These are phyloP conservation scores for Albula goreensis DNA, from an alignment of 2,113 vertebrate species.

Conservation along the genomic window DNA sequence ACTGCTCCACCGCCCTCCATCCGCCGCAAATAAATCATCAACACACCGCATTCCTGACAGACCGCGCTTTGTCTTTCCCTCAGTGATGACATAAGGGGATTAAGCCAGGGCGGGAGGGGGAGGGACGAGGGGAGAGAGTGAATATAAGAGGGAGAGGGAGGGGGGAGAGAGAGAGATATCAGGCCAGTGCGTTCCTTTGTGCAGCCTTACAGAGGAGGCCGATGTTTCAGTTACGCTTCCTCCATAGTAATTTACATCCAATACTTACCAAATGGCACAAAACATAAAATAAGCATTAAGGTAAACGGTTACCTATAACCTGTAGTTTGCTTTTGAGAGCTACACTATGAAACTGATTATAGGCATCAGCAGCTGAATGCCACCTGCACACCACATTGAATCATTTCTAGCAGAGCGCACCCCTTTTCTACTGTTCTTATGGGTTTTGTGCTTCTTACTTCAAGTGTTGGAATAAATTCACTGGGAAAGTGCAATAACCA, in stretches of 20 bases:
- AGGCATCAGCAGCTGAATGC: neutral
- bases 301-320: constrained; percentile 7
- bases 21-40: constrained; percentile 1
- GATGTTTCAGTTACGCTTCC: neutral
- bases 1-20: neutral
- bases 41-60: constrained; percentile 9
- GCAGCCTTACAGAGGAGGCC: neutral
- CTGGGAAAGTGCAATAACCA: neutral
- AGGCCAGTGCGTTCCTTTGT: neutral
- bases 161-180: neutral
- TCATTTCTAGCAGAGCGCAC: neutral
- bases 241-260: constrained; percentile 1
- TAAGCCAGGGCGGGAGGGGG: neutral
- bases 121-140: neutral
- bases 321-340: neutral
- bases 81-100: constrained; percentile 18
- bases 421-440: neutral
- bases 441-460: neutral
- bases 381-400: neutral
- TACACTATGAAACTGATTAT: neutral
- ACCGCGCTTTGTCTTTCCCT: neutral
- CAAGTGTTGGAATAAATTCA: neutral
- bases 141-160: neutral
- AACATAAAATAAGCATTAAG: constrained; percentile 19
- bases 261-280: constrained; percentile 14